A percentile compares a stretch with the other conserved stretches of the same genome.
phyloP scores from a whole-genome alignment of 2,113 vertebrate species.

The Corythoichthys haematopterus region DNA sequence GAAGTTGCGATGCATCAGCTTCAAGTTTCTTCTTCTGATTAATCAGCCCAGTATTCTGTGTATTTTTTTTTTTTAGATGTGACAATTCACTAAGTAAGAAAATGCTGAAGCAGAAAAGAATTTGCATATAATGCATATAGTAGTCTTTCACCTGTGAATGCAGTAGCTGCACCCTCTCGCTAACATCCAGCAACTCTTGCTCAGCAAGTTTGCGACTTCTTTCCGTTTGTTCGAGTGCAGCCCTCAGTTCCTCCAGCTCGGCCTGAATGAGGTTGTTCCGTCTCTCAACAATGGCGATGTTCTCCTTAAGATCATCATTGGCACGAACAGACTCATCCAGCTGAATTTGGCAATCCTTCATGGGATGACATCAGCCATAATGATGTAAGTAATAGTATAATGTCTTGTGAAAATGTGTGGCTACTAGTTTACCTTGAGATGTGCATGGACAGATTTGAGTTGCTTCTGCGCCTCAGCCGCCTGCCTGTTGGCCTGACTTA shows the following conservation, averaged over 20 bases:
- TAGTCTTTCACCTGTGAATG: constrained; percentile 72
- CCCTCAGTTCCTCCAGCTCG: constrained; percentile 79
- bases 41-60: constrained; percentile 71
- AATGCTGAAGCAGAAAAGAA: not conserved
- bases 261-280: constrained; percentile 75
- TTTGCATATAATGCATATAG: not conserved
- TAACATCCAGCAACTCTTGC: constrained; percentile 82
- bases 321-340: constrained; percentile 68
- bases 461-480: constrained; percentile 76
- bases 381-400: not conserved
- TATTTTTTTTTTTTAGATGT: not conserved
- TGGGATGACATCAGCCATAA: not conserved
- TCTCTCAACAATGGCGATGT: constrained; percentile 76
- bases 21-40: constrained; percentile 75
- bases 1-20: constrained; percentile 60
- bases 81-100: not conserved
- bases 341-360: constrained; percentile 77
- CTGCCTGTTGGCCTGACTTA: constrained; percentile 73
- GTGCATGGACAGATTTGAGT: constrained; percentile 66
- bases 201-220: constrained; percentile 80
- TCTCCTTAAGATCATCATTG: constrained; percentile 82
- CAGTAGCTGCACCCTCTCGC: constrained; percentile 80
- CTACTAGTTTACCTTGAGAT: constrained; percentile 30
- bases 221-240: constrained; percentile 76
- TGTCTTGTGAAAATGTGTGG: not conserved